phyloP scores from a whole-genome alignment of 2,797 vertebrate genomes.

The Falco novaeseelandiae region DNA sequence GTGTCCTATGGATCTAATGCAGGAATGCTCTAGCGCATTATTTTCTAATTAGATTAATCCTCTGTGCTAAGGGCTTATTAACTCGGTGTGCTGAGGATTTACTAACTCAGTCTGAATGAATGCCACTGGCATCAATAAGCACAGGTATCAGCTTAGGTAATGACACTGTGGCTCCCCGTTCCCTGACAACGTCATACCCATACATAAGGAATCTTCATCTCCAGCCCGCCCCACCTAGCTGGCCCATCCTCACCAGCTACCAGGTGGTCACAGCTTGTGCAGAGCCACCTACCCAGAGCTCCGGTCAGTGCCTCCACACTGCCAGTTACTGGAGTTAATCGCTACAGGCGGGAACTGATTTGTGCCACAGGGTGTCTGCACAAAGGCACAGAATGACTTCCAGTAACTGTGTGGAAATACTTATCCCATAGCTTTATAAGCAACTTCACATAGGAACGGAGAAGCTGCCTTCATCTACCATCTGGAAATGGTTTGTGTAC shows the following conservation, averaged over 20 bases:
- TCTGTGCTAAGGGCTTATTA: background rate
- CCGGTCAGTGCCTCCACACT: fast-evolving
- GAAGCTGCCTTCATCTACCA: slow-evolving; percentile 1
- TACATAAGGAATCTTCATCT: background rate
- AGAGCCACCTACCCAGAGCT: background rate
- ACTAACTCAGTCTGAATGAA: background rate
- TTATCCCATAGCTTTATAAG: background rate
- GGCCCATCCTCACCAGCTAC: background rate
- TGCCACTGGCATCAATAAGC: background rate
- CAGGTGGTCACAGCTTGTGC: background rate
- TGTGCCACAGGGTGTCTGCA: background rate
- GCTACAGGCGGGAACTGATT: background rate
- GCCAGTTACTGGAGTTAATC: background rate
- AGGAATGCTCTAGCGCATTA: fast-evolving
- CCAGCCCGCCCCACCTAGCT: background rate
- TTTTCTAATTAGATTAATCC: background rate
- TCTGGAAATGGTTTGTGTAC: slow-evolving; percentile 18
- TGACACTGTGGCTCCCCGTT: background rate
- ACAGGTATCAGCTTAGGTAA: background rate
- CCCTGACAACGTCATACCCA: background rate
- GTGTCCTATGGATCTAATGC: background rate
- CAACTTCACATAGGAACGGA: background rate
- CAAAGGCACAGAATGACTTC: background rate
- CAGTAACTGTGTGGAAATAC: background rate
- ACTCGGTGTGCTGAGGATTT: background rate